Percentiles rank a stretch among this genome's conserved stretches.
Conservation (phyloP, 2,888 invertebrate species). For the Zhuqinia jingwanae region DNA sequence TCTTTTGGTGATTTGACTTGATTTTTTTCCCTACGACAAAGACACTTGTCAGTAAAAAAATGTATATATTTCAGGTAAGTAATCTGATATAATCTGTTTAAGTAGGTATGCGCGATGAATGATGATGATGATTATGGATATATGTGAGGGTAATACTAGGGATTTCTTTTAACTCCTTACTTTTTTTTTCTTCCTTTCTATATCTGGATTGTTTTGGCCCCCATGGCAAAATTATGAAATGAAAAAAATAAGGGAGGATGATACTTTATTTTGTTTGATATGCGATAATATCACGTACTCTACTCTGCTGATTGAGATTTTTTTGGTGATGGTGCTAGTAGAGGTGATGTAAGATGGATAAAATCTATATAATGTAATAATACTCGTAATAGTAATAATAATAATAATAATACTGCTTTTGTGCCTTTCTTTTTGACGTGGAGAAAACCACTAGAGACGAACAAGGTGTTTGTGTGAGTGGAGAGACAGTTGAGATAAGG, state of each 20-base stretch:
- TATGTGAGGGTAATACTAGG: conserved; percentile 46
- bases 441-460: too few relatives aligned
- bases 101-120: not conserved
- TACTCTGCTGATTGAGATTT: not conserved
- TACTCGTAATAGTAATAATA: too few relatives aligned
- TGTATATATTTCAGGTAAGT: not conserved
- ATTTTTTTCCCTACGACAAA: conserved; percentile 6
- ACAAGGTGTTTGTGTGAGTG: too few relatives aligned
- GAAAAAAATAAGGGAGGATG: not conserved
- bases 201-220: not conserved
- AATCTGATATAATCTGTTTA: conserved; percentile 19
- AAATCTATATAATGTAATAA: too few relatives aligned
- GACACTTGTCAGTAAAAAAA: not conserved
- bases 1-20: not conserved
- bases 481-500: conserved; percentile 65
- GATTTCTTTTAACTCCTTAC: conserved; percentile 47
- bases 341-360: not conserved
- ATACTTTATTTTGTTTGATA: not conserved
- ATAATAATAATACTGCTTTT: not conserved
- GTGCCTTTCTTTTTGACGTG: conserved; percentile 12
- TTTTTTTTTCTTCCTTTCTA: not conserved
- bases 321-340: too few relatives aligned
- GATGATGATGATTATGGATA: not conserved
- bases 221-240: not conserved
- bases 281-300: too few relatives aligned